Evolutionary conservation across 2,797 vertebrate species (phyloP).

Genomic region (Manis crassicaudata): DNA sequence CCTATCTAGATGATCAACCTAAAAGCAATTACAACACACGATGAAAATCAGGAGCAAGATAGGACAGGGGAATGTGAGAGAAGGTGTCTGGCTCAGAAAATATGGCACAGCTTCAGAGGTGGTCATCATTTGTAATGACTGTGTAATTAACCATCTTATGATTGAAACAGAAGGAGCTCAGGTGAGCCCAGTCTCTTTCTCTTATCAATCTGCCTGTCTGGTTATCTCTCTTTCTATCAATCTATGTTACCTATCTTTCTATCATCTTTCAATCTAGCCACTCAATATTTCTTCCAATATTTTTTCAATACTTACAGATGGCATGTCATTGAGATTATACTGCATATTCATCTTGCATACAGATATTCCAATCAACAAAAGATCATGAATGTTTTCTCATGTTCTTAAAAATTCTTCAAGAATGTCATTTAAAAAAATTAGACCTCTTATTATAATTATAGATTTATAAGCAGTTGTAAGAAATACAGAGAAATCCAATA

Average conservation of each 20-base stretch:
- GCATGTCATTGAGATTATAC: not conserved
- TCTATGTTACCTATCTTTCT: not conserved
- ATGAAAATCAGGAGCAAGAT: not conserved
- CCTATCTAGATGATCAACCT: not conserved
- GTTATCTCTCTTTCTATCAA: not conserved
- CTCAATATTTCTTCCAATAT: not conserved
- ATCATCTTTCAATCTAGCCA: not conserved
- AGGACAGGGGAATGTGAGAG: not conserved
- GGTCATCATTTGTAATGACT: not conserved
- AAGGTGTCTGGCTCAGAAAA: not conserved
- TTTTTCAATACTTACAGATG: not conserved
- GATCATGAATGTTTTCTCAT: not conserved
- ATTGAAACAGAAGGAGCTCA: not conserved
- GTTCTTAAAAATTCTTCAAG: slow-evolving; percentile 31
- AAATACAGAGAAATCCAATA: not conserved
- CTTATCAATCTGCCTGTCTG: not conserved
- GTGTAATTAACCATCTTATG: not conserved
- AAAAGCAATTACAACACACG: not conserved
- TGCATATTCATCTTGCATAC: not conserved
- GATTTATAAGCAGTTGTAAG: not conserved
- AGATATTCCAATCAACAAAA: not conserved
- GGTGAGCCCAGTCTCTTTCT: not conserved
- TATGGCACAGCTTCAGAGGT: not conserved
- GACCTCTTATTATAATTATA: not conserved
- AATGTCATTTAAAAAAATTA: not conserved